These are phyloP conservation scores for Talpa occidentalis DNA, from an alignment of 2,113 vertebrate species.

Conservation along the genomic window DNA sequence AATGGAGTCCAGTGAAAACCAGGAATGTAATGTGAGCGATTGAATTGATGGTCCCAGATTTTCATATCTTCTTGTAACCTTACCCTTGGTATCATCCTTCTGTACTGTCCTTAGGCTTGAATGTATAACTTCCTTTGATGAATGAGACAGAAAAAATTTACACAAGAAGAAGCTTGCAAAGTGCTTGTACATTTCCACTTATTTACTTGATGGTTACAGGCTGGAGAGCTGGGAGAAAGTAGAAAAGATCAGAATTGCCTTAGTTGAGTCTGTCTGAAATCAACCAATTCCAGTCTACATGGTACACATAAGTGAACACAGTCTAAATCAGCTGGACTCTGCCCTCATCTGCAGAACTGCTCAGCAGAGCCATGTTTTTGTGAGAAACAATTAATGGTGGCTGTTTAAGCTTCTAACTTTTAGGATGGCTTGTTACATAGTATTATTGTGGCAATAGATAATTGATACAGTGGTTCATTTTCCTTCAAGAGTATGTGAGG, in stretches of 20 bases:
- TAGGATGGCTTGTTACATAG: background rate
- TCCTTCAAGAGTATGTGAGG: background rate
- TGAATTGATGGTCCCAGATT: background rate
- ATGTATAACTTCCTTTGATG: background rate
- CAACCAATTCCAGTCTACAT: background rate
- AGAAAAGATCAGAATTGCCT: background rate
- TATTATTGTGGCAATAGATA: background rate
- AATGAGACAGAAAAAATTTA: background rate
- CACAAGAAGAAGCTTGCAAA: background rate
- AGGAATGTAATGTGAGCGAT: background rate
- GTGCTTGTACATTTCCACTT: background rate
- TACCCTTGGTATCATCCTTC: background rate
- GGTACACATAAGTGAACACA: background rate
- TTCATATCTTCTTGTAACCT: background rate
- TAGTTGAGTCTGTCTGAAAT: background rate
- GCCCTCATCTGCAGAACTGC: background rate
- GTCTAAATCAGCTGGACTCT: background rate
- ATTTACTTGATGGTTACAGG: background rate
- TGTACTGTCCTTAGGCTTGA: background rate
- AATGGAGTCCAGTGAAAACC: background rate
- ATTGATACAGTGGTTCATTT: background rate
- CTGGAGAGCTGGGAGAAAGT: background rate
- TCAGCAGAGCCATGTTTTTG: background rate
- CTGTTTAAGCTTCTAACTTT: background rate
- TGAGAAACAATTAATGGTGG: background rate